Evolutionary conservation across 2,113 vertebrate genomes (phyloP).

Genomic region (Pimephales promelas): DNA sequence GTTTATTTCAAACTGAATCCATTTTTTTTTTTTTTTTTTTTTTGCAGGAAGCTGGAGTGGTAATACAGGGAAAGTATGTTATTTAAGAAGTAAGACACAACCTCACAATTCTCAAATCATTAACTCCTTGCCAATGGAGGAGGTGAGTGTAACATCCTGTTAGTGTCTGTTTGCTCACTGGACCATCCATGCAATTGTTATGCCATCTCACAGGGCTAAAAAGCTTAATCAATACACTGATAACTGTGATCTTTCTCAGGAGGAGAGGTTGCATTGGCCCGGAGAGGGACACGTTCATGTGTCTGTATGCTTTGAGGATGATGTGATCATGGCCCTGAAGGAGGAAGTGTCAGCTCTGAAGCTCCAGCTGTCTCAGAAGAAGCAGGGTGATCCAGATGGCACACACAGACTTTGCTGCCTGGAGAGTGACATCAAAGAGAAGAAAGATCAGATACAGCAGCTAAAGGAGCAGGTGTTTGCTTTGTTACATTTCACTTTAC

Average conservation of each 20-base stretch:
- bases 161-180: neutral
- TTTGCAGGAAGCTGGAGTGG: constrained; percentile 47
- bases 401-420: constrained; percentile 60
- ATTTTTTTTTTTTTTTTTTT: neutral
- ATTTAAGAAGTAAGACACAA: neutral
- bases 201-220: neutral
- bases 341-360: constrained; percentile 66
- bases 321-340: constrained; percentile 67
- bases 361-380: constrained; percentile 52
- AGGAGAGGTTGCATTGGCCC: constrained; percentile 64
- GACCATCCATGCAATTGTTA: neutral
- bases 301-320: constrained; percentile 59
- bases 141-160: constrained; percentile 56
- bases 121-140: constrained; percentile 53
- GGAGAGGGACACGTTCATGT: constrained; percentile 65
- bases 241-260: constrained; percentile 60
- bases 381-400: constrained; percentile 49
- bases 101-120: neutral
- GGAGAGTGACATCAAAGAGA: constrained; percentile 62
- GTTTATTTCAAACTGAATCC: neutral
- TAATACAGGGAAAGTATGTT: neutral
- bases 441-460: constrained; percentile 72
- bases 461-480: constrained; percentile 77
- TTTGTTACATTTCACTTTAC: neutral
- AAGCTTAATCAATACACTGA: neutral